phyloP scores from a whole-genome alignment of 1,140 invertebrate species.

The Orius laevigatus region DNA sequence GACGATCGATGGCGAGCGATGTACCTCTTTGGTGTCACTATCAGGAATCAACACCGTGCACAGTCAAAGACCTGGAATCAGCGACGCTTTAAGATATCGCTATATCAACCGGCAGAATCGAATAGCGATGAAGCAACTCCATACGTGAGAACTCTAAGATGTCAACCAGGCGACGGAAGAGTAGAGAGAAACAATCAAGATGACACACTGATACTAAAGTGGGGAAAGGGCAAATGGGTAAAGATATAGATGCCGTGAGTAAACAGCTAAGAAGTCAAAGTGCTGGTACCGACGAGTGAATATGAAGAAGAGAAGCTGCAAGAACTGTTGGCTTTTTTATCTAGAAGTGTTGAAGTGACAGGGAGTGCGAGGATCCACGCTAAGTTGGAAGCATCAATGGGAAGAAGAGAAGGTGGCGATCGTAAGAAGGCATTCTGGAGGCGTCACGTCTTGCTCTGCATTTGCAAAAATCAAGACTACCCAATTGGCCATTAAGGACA shows the following conservation, averaged over 20 bases:
- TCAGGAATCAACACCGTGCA: constrained; percentile 93
- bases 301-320: constrained; percentile 60
- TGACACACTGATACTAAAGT: constrained; percentile 35
- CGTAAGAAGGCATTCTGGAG: constrained; percentile 97
- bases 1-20: constrained; percentile 97
- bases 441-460: constrained; percentile 86
- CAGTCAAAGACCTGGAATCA: constrained; percentile 97
- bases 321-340: constrained; percentile 51
- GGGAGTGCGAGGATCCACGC: constrained; percentile 49
- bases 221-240: constrained; percentile 43
- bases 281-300: constrained; percentile 42
- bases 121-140: constrained; percentile 6
- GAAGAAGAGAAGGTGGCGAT: constrained; percentile 98
- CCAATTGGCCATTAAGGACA: constrained; percentile 66
- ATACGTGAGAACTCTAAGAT: constrained; percentile 10
- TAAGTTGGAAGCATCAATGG: constrained; percentile 95
- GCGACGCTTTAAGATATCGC: constrained; percentile 96
- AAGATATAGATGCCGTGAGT: constrained; percentile 42
- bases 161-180: constrained; percentile 44
- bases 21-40: constrained; percentile 95
- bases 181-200: constrained; percentile 50
- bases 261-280: constrained; percentile 48
- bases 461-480: constrained; percentile 56
- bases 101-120: constrained; percentile 51
- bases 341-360: constrained; percentile 54